Evolutionary conservation across 2,888 invertebrate species (phyloP).

Genomic region (Cantharis rufa): DNA sequence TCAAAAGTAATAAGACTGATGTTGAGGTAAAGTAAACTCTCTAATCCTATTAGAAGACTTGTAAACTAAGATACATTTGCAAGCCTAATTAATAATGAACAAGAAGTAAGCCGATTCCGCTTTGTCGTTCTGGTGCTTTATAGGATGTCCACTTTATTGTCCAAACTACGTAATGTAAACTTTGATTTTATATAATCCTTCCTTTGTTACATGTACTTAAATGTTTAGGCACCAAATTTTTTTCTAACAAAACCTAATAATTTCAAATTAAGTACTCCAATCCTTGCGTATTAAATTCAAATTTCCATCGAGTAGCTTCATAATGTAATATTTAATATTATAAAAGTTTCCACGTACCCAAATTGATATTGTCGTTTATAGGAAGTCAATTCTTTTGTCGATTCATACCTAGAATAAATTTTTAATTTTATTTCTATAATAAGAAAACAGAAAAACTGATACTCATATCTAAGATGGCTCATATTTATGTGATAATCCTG

Average conservation of each 20-base stretch:
- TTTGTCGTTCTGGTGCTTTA: slow-evolving; percentile 14
- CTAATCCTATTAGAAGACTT: slow-evolving; percentile 22
- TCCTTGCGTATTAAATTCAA: not conserved
- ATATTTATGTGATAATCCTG: too few species aligned
- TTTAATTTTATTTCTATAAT: too few species aligned
- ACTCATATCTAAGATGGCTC: too few species aligned
- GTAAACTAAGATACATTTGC: slow-evolving; percentile 17
- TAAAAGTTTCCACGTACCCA: too few species aligned
- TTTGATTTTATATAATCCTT: not conserved
- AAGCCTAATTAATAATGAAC: slow-evolving; percentile 23
- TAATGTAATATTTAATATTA: too few species aligned
- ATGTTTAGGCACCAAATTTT: not conserved
- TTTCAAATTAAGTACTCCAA: not conserved
- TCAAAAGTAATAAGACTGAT: not conserved
- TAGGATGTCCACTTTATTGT: slow-evolving; percentile 1
- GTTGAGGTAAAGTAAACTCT: slow-evolving; percentile 1
- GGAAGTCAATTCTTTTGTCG: too few species aligned
- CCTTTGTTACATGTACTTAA: not conserved
- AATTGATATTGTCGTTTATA: too few species aligned
- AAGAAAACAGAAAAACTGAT: too few species aligned
- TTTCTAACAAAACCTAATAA: not conserved
- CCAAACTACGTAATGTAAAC: not conserved
- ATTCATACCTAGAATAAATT: too few species aligned
- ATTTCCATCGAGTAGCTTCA: not conserved
- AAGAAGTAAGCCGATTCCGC: slow-evolving; percentile 23